Evolutionary conservation across 1,140 invertebrate species (phyloP), one percentile per base, ranked within the genome.

Genomic region (Caerostris darwini): DNA sequence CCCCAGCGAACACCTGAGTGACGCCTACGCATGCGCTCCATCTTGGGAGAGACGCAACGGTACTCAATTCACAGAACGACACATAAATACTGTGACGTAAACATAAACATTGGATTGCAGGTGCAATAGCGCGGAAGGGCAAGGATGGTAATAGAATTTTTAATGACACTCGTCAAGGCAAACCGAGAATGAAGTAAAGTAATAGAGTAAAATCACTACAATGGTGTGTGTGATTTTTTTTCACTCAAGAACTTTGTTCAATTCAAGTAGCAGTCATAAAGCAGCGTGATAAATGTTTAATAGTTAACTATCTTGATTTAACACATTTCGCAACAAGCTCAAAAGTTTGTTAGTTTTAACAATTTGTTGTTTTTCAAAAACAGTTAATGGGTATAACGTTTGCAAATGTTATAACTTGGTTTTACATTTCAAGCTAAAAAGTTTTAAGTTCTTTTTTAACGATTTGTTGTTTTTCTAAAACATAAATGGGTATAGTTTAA

Each of bases 1-100:
- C 92, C 92, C 56, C 69, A 67, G 19, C 69, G 83, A 94, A 94
- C 92, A 94, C 92, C 92, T 94, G 92, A 94, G 7, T 34, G 53
- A 94, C 92, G 50, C 92, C 86, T 82, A 89, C 92, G 58, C 92
- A 59, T 85, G 53, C 56, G 54, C 67, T 69, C n/a, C 67, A 34
- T 69, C 17, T 69, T 19, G 67, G 67, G 67, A 69, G 67, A 69
- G 67, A 69, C 67, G 67, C 67, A 34, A 19, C 71, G 71, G 34
- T 77, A 77, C 34, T 19, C 50, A 77, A 14, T 12, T 50, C 50
- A 53, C 34, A 77, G 34, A 64, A 17, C 61, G 61, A 77, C 71
- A 77, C 8, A 77, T 77, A 77, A 77, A 77, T 77, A 77, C 12
- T 6, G 7, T 92, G 90, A 92, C 90, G 90, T 64, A 83, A 83